Base-by-base conservation (phyloP, 2,797 vertebrate species). In the Carcharodon carcharias region DNA sequence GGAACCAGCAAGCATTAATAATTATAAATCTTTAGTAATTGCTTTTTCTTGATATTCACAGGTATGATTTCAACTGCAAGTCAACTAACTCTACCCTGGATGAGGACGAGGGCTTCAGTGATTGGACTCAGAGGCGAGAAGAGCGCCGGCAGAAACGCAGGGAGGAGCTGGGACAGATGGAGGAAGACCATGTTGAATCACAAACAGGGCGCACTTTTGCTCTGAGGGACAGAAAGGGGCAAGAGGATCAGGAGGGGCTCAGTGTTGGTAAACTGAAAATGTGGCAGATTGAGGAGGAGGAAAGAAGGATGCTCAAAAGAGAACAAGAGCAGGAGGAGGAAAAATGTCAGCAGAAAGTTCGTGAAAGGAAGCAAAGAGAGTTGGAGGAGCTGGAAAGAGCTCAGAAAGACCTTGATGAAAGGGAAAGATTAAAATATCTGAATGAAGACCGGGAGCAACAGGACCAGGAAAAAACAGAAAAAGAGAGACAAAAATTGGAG, bases 81-180 rank as follows among this genome's bases (percentile, higher is more conserved):
- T 97, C 98, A 0, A 97, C 97, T 96, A 96, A 97, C 67, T 96
- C 97, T 0, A 98, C 98, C 96, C 96, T 98, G 97, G 99, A 99
- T 23, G 99, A 99, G 96, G 99, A 99, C 0, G 99, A 99, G 96
- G 99, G 99, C 1, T 99, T 99, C 97, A 98, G 99, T 0, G 99
- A 99, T 97, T 99, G 99, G 98, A 98, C 98, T 89, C 98, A 99
- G 97, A 98, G 98, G 96, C 58, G 98, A 0, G 98, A 98, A 97
- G 98, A 97, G 94, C 98, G 97, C 56, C 98, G 96, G 31, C 98
- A 97, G 96, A 97, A 96, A 96, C 98, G 97, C 8, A 98, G 97
- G 58, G 97, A 97, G 82, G 97, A 96, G 88, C 97, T 97, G 96
- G 92, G 40, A 82, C 96, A 73, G 28, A 96, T 97, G 0, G 69